Conservation (phyloP, 2,113 vertebrate genomes). For the Platysternon megacephalum region DNA sequence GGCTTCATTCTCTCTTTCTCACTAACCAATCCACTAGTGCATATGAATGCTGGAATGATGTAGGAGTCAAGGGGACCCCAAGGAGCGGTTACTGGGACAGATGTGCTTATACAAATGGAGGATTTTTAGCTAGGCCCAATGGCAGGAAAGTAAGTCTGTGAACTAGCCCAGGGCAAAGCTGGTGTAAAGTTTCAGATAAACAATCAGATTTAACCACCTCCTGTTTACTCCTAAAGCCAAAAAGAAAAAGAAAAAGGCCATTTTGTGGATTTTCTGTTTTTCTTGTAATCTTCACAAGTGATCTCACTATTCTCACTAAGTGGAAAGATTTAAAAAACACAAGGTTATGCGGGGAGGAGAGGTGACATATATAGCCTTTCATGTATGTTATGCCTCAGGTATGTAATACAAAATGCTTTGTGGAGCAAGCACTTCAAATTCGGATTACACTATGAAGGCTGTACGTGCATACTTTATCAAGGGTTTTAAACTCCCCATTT, state of each 20-base stretch:
- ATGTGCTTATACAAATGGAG: neutral
- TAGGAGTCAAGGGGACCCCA: conserved; percentile 20
- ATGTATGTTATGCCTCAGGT: conserved; percentile 34
- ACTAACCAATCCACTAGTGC: neutral
- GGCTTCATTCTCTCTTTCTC: neutral
- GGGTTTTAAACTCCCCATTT: conserved; percentile 43
- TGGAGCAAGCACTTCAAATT: conserved; percentile 49
- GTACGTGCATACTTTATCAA: conserved; percentile 13
- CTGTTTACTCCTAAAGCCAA: conserved; percentile 81
- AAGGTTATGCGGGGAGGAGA: conserved; percentile 24
- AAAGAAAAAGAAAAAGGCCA: conserved; percentile 16
- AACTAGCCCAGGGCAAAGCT: conserved; percentile 74
- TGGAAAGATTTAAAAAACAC: conserved; percentile 31
- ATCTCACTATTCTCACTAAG: conserved; percentile 58
- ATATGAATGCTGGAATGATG: neutral
- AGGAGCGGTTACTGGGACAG: neutral
- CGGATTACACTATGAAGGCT: conserved; percentile 47
- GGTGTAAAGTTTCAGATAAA: conserved; percentile 83
- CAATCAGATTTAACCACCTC: conserved; percentile 79
- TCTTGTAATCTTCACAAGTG: conserved; percentile 74
- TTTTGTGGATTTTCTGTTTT: conserved; percentile 34
- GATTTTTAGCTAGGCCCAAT: neutral
- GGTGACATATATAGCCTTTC: conserved; percentile 16
- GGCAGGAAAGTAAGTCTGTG: conserved; percentile 55
- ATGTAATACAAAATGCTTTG: conserved; percentile 54